Percentiles rank a stretch among this genome's conserved stretches.
Conservation (phyloP, 2,113 vertebrate species). For the Bufo bufo region DNA sequence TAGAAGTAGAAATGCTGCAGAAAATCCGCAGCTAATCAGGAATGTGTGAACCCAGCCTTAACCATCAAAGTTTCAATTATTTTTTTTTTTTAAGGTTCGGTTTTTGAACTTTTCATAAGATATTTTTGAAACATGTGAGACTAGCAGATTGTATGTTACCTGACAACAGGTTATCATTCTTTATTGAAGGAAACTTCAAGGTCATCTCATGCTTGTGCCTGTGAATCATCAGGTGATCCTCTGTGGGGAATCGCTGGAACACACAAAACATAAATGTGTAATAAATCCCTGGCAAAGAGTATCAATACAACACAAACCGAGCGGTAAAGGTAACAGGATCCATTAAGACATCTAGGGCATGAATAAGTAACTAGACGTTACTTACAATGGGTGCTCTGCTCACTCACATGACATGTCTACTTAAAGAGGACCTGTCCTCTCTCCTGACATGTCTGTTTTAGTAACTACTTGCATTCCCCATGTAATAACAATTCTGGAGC, state of each 20-base stretch:
- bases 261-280: constrained; percentile 65
- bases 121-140: neutral
- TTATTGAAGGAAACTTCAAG: constrained; percentile 98
- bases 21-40: too few species aligned
- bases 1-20: too few species aligned
- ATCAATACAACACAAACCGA: constrained; percentile 25
- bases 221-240: constrained; percentile 99
- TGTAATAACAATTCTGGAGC: too few species aligned
- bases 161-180: constrained; percentile 98
- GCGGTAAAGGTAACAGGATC: constrained; percentile 9
- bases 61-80: too few species aligned
- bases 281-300: constrained; percentile 66
- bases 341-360: neutral
- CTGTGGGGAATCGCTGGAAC: constrained; percentile 93
- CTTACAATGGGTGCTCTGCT: neutral
- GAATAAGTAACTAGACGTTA: constrained; percentile 20
- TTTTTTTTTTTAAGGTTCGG: too few species aligned
- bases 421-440: too few species aligned
- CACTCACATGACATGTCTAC: neutral
- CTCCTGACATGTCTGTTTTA: too few species aligned
- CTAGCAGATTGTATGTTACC: constrained; percentile 77
- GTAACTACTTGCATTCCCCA: too few species aligned
- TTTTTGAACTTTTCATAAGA: neutral
- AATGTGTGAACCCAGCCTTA: too few species aligned
- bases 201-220: constrained; percentile 99